These are phyloP conservation scores for Ectemnius cavifrons DNA, from an alignment of 2,888 invertebrate species.

Conservation along the genomic window DNA sequence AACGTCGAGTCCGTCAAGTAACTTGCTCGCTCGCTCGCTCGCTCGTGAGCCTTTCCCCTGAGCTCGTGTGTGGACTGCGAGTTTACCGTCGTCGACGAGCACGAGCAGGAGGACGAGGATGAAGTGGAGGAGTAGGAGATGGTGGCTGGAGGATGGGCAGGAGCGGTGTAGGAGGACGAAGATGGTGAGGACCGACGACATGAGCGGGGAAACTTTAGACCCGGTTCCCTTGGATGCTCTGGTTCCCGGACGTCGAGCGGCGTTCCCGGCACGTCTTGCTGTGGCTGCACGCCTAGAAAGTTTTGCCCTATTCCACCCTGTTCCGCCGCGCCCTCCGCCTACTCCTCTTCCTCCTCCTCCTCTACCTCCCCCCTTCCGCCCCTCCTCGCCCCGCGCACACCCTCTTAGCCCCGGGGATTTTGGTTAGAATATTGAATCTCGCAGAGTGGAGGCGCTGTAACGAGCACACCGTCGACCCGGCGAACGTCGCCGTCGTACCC, in stretches of 20 bases:
- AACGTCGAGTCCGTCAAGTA: slow-evolving; percentile 73
- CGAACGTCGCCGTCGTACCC: slow-evolving; percentile 53
- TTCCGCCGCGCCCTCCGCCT: slow-evolving; percentile 16
- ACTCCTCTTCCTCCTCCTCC: slow-evolving; percentile 27
- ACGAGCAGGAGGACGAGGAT: slow-evolving; percentile 13
- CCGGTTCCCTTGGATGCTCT: slow-evolving; percentile 52
- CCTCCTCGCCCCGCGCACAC: slow-evolving; percentile 16
- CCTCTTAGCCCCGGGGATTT: slow-evolving; percentile 76
- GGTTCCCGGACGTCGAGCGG: slow-evolving; percentile 41
- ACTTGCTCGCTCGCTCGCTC: slow-evolving; percentile 57
- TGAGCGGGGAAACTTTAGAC: slow-evolving; percentile 69
- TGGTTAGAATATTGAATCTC: slow-evolving; percentile 78
- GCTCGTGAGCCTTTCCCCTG: slow-evolving; percentile 42
- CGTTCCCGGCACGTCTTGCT: slow-evolving; percentile 54
- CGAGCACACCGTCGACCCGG: slow-evolving; percentile 68
- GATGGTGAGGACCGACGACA: slow-evolving; percentile 52
- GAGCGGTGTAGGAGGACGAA: slow-evolving; percentile 21
- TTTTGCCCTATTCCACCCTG: slow-evolving; percentile 64
- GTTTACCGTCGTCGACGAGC: slow-evolving; percentile 66
- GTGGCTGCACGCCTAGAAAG: slow-evolving; percentile 70
- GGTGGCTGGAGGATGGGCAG: neutral
- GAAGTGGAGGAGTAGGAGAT: slow-evolving; percentile 1
- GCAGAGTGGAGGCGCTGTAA: slow-evolving; percentile 75
- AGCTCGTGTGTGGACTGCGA: slow-evolving; percentile 69
- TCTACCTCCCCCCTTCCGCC: slow-evolving; percentile 1